These are phyloP conservation scores for Catagonus wagneri DNA, from an alignment of 2,113 vertebrate genomes.

Conservation along the genomic window DNA sequence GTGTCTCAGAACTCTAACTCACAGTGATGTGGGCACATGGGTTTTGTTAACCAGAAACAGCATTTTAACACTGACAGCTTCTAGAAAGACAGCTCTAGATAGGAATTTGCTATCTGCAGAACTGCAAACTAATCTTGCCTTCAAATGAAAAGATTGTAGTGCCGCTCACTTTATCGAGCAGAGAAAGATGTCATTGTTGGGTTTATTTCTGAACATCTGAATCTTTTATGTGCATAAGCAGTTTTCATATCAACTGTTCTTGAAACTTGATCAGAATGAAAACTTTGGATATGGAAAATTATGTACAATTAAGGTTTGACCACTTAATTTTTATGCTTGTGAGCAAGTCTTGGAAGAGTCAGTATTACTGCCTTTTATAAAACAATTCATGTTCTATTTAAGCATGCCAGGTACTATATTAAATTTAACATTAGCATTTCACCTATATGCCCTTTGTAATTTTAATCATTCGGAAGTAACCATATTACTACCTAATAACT, in stretches of 20 bases:
- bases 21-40: slow-evolving; percentile 25
- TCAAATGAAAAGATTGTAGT: slow-evolving; percentile 20
- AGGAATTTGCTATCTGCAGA: slow-evolving; percentile 42
- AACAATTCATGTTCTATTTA: background rate
- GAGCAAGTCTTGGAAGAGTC: background rate
- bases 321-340: background rate
- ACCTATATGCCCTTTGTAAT: background rate
- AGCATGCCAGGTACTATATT: background rate
- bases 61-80: slow-evolving; percentile 68
- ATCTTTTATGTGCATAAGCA: background rate
- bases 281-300: slow-evolving; percentile 35
- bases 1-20: slow-evolving; percentile 59
- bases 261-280: slow-evolving; percentile 19
- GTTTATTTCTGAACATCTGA: slow-evolving; percentile 46
- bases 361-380: background rate
- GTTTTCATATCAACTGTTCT: slow-evolving; percentile 8
- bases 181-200: background rate
- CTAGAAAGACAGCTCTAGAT: slow-evolving; percentile 39
- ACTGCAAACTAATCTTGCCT: slow-evolving; percentile 38
- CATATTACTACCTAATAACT: background rate
- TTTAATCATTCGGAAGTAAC: slow-evolving; percentile 42
- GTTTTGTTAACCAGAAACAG: slow-evolving; percentile 74
- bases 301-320: background rate
- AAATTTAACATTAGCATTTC: background rate
- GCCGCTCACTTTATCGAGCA: background rate